Conservation (phyloP, 2,797 vertebrate genomes). For the Salarias fasciatus region DNA sequence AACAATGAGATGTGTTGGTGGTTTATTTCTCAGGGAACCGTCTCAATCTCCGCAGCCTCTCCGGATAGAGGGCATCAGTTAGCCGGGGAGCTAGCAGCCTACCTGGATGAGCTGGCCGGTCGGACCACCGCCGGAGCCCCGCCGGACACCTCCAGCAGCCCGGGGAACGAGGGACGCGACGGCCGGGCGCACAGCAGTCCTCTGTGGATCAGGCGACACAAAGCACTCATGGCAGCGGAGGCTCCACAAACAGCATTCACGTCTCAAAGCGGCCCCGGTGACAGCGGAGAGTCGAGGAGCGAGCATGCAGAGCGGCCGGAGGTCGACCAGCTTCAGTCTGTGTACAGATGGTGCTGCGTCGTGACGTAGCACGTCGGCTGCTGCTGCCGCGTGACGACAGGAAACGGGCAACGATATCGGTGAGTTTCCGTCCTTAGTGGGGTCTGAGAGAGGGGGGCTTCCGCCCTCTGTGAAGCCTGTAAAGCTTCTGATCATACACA, state of each 20-base stretch:
- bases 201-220: constrained; percentile 71
- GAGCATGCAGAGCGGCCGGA: constrained; percentile 9
- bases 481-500: constrained; percentile 24
- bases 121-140: constrained; percentile 42
- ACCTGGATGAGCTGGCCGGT: constrained; percentile 73
- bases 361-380: constrained; percentile 47
- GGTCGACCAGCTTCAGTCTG: constrained; percentile 27
- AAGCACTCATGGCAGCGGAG: constrained; percentile 71
- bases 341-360: constrained; percentile 68
- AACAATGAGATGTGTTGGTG: no score
- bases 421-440: no score
- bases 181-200: constrained; percentile 53
- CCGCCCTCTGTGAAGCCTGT: constrained; percentile 22
- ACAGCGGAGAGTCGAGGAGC: background rate
- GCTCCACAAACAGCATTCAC: constrained; percentile 60
- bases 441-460: no score
- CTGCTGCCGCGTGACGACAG: no score
- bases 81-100: constrained; percentile 59
- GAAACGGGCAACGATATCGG: no score
- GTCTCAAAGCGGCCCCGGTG: background rate
- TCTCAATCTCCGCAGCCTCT: no score
- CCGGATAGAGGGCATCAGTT: constrained; percentile 35
- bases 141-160: constrained; percentile 45
- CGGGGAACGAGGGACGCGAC: constrained; percentile 45
- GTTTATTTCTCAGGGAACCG: no score